Evolutionary conservation across 1,140 invertebrate species (phyloP).

Genomic region (Teleopsis dalmanni): DNA sequence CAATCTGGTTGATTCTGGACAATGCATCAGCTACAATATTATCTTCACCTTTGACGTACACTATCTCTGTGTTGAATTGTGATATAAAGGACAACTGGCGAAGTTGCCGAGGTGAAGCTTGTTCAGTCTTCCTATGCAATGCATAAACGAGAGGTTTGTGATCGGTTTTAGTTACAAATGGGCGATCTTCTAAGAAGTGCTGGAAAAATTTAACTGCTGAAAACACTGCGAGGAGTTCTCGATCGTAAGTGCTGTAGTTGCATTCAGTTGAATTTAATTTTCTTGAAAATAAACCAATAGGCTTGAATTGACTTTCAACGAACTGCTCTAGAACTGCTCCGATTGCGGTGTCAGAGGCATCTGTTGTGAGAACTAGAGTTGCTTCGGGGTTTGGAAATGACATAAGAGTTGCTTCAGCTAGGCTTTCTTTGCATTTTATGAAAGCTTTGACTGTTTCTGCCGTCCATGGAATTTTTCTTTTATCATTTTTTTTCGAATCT

Average conservation of each 20-base stretch:
- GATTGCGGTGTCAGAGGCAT: constrained; percentile 23
- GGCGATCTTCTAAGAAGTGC: constrained; percentile 25
- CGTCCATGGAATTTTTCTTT: constrained; percentile 10
- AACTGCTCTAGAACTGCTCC: constrained; percentile 24
- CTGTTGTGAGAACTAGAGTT: constrained; percentile 12
- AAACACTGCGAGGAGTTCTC: too few species aligned
- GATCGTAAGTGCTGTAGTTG: too few species aligned
- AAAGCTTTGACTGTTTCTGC: constrained; percentile 16
- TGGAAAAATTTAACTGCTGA: constrained; percentile 3
- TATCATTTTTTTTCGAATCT: constrained; percentile 24
- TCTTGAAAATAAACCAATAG: background rate
- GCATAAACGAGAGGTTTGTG: constrained; percentile 37
- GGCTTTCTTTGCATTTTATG: constrained; percentile 22
- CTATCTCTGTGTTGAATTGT: too few species aligned
- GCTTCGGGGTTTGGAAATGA: constrained; percentile 13
- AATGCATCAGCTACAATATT: too few species aligned
- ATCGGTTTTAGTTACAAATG: constrained; percentile 34
- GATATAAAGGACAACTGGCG: too few species aligned
- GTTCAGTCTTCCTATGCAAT: background rate
- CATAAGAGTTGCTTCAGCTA: constrained; percentile 16
- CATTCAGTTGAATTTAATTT: too few species aligned
- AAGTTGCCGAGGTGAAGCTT: too few species aligned
- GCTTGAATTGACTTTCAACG: constrained; percentile 2
- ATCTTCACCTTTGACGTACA: too few species aligned
- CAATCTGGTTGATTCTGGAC: too few species aligned